Base-by-base conservation (phyloP, 2,797 vertebrate species). In the Protosalanx chinensis region DNA sequence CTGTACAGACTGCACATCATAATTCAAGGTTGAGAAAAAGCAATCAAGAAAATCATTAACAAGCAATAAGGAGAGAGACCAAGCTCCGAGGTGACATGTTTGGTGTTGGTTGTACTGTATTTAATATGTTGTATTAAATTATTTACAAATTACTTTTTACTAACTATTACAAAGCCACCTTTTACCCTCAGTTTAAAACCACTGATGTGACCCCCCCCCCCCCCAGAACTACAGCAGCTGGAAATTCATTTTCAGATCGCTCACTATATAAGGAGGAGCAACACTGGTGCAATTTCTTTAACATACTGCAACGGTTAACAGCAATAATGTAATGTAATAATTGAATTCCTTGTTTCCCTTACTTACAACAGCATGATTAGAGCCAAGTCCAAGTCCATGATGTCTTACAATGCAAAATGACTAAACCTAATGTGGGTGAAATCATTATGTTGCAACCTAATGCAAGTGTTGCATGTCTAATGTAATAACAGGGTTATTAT, bases 381-480 rank as follows among this genome's bases (percentile, higher is more conserved):
- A 41, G 41, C 7, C 41, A 41, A 41, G 10, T 12, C 41, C 30
- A 62, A 62, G 3, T 7, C 32, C 33, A 35, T 37, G 62, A 64
- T 64, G 62, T 35, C 7, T 32, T 64, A 16, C n/a, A 37, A 23
- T 20, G 20, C 62, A 64, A 41, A 64, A 64, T 15, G 6, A 16
- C 16, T n/a, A 63, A 4, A 33, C 15, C n/a, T 30, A 4, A 2
- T n/a, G 60, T 62, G 60, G 16, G 16, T 6, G 15, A 62, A 62
- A 35, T 18, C 60, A 30, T 63, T 63, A 6, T 63, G 61, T 63
- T 16, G 61, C 61, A 63, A 63, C 61, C 61, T 18, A 32, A 63
- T 63, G 16, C 32, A 35, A 63, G 4, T 1, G 30, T 63, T 29
- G 32, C 32, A n/a, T 35, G 61, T 7, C 33, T 18, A 32, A 32